Conservation (phyloP, 1,140 invertebrate genomes). For the Hycleus phaleratus region DNA sequence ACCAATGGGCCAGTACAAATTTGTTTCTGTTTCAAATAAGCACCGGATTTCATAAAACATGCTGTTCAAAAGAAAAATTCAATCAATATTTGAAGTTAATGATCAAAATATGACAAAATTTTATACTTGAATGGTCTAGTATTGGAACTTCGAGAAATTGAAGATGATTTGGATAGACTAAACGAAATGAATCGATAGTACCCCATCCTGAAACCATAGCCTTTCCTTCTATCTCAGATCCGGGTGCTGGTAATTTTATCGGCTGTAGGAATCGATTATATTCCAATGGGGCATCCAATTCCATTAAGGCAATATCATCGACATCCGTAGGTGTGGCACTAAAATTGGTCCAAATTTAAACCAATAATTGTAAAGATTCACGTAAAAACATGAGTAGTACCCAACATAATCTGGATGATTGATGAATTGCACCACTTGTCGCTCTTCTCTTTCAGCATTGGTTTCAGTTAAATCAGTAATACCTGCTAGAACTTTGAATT, state of each 20-base stretch:
- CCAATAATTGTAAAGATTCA: no score
- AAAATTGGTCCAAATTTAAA: no score
- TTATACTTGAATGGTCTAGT: no score
- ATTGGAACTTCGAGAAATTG: slow-evolving; percentile 18
- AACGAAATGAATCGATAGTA: slow-evolving; percentile 22
- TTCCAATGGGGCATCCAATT: slow-evolving; percentile 45
- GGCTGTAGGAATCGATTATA: slow-evolving; percentile 46
- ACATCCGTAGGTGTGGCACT: slow-evolving; percentile 30
- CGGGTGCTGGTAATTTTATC: slow-evolving; percentile 41
- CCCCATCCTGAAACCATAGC: slow-evolving; percentile 43
- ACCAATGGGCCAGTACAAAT: slow-evolving; percentile 10
- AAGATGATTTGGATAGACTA: slow-evolving; percentile 37
- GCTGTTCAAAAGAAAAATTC: not conserved
- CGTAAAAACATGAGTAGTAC: no score
- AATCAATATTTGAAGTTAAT: no score
- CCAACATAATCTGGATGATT: slow-evolving; percentile 44
- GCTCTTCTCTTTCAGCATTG: slow-evolving; percentile 38
- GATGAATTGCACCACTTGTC: slow-evolving; percentile 37
- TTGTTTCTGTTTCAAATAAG: no score
- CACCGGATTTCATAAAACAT: not conserved
- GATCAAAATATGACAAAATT: no score
- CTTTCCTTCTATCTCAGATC: slow-evolving; percentile 9
- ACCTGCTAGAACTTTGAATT: slow-evolving; percentile 34
- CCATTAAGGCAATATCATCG: slow-evolving; percentile 58
- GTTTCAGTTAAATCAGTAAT: slow-evolving; percentile 33